Evolutionary conservation across 2,888 invertebrate genomes (phyloP), one percentile per base, ranked within the genome.

Genomic region (Parascotia fuliginaria): DNA sequence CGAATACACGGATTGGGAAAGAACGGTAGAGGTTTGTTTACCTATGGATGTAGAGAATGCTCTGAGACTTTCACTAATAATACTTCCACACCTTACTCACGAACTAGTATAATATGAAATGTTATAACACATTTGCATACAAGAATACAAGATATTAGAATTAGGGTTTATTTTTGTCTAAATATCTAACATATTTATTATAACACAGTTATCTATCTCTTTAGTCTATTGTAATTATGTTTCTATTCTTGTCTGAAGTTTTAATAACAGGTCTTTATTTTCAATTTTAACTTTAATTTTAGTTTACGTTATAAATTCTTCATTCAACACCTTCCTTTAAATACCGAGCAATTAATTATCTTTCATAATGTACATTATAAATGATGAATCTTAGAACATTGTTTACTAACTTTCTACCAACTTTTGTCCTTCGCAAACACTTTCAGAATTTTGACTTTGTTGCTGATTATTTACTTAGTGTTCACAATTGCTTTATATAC

Each of bases 1-100:
- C 85, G 98, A 99, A 79, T 99, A 99, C 90, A 99, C 98, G 50
- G 98, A 99, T 86, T 99, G 99, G 99, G 97, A 97, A 85, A 93
- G 96, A 83, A 97, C 97, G 71, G 96, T 97, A 77, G 93, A 91
- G 87, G 89, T 92, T 90, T 90, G 88, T 89, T 85, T 87, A 57
- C 65, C 65, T 77, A 69, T 70, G 51, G 60, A 57, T 43, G 60
- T 68, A 69, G 66, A 45, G 34, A 55, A 51, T 16, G 19, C 7
- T 13, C 19, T 33, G 13, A 15, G 13, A 43, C 15, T 3, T 42
- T 3, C 32, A 7, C 7, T 28, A 16, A 7, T 13, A 19, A 16
- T 31, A 40, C 11, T 31, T 13, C 13, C 1, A 31, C 1, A 31
- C n/a, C n/a, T n/a, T n/a, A n/a, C n/a, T n/a, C n/a, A n/a, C n/a